A percentile compares a stretch with the other conserved stretches of the same genome.
Evolutionary conservation across 2,113 vertebrate genomes (phyloP).

Genomic region (Triplophysa tibetana): DNA sequence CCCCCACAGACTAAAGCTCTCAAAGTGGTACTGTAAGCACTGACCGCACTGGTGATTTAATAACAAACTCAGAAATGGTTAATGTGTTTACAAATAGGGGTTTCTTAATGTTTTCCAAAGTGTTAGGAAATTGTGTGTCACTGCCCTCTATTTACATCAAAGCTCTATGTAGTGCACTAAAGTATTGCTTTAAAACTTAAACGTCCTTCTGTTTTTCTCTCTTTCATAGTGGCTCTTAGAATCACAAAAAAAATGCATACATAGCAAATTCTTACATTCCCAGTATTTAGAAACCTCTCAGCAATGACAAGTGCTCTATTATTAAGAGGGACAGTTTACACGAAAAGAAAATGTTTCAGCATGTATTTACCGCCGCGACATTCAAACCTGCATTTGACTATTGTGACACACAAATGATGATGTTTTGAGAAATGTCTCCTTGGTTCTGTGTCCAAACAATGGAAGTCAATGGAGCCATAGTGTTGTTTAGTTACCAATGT

Average conservation of each 20-base stretch:
- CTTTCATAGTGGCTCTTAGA: neutral
- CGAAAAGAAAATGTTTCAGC: no score
- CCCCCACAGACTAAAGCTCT: constrained; percentile 16
- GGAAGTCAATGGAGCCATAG: no score
- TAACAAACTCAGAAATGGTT: constrained; percentile 1
- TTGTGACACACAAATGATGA: no score
- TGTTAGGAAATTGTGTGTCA: constrained; percentile 20
- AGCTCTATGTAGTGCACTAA: constrained; percentile 17
- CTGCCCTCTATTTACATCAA: constrained; percentile 21
- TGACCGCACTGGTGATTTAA: constrained; percentile 26
- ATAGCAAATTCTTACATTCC: neutral
- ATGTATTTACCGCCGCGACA: no score
- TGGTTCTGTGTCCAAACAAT: no score
- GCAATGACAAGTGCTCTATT: neutral
- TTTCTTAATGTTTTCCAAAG: constrained; percentile 25
- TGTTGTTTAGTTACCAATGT: no score
- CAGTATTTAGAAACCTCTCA: neutral
- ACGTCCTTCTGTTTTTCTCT: neutral
- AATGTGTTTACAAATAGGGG: constrained; percentile 30
- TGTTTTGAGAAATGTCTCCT: no score
- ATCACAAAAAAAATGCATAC: neutral
- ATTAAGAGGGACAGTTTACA: neutral
- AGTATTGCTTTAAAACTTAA: neutral
- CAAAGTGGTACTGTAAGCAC: constrained; percentile 28
- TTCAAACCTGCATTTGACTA: no score